phyloP scores from a whole-genome alignment of 2,888 invertebrate genomes.

The Cyrtodaria siliqua region DNA sequence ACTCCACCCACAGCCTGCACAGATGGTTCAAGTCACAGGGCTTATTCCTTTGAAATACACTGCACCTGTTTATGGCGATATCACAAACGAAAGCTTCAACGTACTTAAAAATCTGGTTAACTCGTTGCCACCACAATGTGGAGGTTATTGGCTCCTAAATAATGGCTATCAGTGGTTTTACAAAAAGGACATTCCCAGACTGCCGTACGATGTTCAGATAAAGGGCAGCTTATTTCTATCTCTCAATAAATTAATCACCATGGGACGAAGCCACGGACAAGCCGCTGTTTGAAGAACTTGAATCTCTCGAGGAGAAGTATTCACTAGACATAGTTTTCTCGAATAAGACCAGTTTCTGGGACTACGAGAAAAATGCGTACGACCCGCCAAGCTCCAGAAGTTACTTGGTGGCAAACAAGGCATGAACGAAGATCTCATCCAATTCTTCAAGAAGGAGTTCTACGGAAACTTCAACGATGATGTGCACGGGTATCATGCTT shows the following conservation, averaged over 20 bases:
- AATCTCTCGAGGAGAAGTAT: not conserved
- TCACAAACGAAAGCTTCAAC: constrained; percentile 13
- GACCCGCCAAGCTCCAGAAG: constrained; percentile 27
- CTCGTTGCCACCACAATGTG: constrained; percentile 51
- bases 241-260: constrained; percentile 55
- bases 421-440: constrained; percentile 5
- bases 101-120: constrained; percentile 16
- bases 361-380: constrained; percentile 34
- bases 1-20: constrained; percentile 36
- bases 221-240: constrained; percentile 31
- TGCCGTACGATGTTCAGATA: not conserved
- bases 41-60: constrained; percentile 13
- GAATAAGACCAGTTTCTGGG: constrained; percentile 52
- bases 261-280: constrained; percentile 47
- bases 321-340: constrained; percentile 8
- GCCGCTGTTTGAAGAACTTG: not conserved
- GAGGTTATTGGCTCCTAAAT: constrained; percentile 54
- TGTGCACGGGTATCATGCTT: constrained; percentile 34
- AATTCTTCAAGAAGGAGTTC: constrained; percentile 23
- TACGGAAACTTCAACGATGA: constrained; percentile 10
- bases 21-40: constrained; percentile 32
- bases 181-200: not conserved
- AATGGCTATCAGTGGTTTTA: constrained; percentile 14
- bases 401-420: constrained; percentile 36
- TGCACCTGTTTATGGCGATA: not conserved